Conservation (phyloP, 1,140 invertebrate genomes). For the Caenorhabditis tropicalis region DNA sequence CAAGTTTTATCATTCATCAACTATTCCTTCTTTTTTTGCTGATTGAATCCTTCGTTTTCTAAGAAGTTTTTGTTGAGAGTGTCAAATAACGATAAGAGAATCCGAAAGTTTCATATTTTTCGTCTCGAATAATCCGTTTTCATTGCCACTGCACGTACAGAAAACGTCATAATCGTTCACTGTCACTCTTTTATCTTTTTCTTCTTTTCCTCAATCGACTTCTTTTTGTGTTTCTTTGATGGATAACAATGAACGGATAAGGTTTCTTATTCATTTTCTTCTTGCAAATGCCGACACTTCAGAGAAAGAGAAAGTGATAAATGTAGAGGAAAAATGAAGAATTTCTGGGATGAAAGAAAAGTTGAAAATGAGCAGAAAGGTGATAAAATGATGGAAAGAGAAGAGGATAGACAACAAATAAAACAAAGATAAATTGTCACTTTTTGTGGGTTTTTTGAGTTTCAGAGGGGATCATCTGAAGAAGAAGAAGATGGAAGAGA, state of each 20-base stretch:
- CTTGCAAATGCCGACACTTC: not conserved
- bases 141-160: slow-evolving; percentile 15
- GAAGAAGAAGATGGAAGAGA: not conserved
- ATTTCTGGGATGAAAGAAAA: not conserved
- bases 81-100: not conserved
- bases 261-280: too few species aligned
- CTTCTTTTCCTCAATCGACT: not conserved
- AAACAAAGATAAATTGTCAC: slow-evolving; percentile 42
- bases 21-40: too few species aligned
- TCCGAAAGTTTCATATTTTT: not conserved
- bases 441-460: slow-evolving; percentile 4
- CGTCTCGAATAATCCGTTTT: not conserved
- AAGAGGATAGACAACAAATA: not conserved
- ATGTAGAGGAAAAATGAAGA: slow-evolving; percentile 19
- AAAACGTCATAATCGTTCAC: slow-evolving; percentile 33
- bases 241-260: not conserved
- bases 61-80: not conserved
- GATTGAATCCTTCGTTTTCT: too few species aligned
- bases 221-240: not conserved
- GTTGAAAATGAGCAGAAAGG: not conserved
- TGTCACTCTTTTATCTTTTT: not conserved
- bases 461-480: not conserved
- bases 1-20: too few species aligned
- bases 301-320: slow-evolving; percentile 10
- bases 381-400: slow-evolving; percentile 5